Evolutionary conservation across 2,797 vertebrate genomes (phyloP).

Genomic region (Rhabdomys pumilio): DNA sequence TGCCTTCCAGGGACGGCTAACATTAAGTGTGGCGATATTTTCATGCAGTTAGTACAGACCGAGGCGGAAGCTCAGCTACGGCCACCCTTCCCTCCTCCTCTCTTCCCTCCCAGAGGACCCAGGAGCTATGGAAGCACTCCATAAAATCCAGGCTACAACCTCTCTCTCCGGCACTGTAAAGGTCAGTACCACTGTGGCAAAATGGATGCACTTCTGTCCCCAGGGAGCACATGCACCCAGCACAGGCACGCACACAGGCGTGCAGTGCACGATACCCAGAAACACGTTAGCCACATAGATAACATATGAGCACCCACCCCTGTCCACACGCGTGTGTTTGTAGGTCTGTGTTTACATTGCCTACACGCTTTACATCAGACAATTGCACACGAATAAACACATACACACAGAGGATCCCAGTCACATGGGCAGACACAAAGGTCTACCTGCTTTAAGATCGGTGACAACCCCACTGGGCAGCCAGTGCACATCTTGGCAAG

Average conservation of each 20-base stretch:
- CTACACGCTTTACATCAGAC: neutral
- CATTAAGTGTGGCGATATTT: fast-evolving
- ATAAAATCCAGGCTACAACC: neutral
- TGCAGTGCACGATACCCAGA: neutral
- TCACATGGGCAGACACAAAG: neutral
- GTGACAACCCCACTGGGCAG: neutral
- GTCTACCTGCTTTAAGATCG: neutral
- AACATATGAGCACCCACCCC: neutral
- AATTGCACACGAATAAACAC: neutral
- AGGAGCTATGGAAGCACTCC: neutral
- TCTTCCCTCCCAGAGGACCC: neutral
- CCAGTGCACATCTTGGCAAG: neutral
- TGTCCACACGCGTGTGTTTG: neutral
- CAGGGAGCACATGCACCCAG: fast-evolving
- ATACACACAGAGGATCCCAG: neutral
- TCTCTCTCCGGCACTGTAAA: neutral
- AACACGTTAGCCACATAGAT: neutral
- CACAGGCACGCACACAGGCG: neutral
- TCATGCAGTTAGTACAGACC: fast-evolving
- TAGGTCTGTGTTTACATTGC: neutral
- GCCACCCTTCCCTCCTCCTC: fast-evolving
- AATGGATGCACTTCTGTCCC: neutral
- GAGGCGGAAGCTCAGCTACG: fast-evolving
- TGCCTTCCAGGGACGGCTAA: neutral
- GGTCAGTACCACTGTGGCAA: neutral